Evolutionary conservation across 2,113 vertebrate genomes (phyloP).

Genomic region (Formicarius rufipectus): DNA sequence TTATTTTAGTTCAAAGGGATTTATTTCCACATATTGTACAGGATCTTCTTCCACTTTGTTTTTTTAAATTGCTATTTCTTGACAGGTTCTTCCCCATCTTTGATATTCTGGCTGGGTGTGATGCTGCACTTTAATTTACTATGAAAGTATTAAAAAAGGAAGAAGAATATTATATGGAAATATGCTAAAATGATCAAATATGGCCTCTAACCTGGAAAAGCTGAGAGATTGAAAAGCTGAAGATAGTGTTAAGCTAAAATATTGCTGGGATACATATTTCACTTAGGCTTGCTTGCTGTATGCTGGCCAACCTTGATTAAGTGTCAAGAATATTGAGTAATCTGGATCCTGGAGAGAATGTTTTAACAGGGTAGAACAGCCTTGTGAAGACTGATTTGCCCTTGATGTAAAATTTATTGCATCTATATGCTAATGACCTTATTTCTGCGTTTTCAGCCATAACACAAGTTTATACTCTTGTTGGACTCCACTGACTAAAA

Average conservation of each 20-base stretch:
- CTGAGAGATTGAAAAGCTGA: constrained; percentile 8
- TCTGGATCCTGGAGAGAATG: constrained; percentile 46
- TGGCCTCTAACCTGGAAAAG: background rate
- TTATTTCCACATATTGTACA: background rate
- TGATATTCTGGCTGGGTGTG: background rate
- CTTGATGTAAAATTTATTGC: constrained; percentile 57
- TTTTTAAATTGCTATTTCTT: background rate
- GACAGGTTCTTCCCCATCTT: background rate
- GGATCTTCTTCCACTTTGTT: background rate
- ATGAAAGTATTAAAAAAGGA: background rate
- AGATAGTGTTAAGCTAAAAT: constrained; percentile 41
- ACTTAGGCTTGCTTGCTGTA: constrained; percentile 7
- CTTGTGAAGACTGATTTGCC: constrained; percentile 45
- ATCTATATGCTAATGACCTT: constrained; percentile 40
- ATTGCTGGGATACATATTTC: constrained; percentile 49
- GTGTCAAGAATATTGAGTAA: constrained; percentile 66
- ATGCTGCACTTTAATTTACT: background rate
- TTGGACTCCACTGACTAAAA: background rate
- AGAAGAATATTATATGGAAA: background rate
- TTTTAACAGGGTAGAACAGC: constrained; percentile 38
- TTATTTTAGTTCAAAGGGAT: background rate
- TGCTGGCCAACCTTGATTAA: constrained; percentile 64
- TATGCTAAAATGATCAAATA: constrained; percentile 13
- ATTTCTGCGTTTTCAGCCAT: constrained; percentile 23
- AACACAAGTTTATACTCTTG: background rate